Evolutionary conservation across 1,140 invertebrate genomes (phyloP).

Genomic region (Drosophila sucinea): DNA sequence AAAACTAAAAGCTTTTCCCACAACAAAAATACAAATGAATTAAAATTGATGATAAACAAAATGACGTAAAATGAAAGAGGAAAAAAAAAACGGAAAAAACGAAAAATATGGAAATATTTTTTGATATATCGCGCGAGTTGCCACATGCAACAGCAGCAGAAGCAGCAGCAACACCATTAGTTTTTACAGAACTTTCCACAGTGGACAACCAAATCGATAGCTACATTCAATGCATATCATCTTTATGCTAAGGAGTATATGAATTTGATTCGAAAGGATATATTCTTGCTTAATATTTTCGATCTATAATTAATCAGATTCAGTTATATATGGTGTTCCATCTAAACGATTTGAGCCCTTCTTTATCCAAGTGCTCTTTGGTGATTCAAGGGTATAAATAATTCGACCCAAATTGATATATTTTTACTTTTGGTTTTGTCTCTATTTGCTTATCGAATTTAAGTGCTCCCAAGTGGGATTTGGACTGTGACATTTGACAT

Average conservation of each 20-base stretch:
- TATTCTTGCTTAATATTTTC: too few species aligned
- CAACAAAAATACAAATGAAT: slow-evolving; percentile 35
- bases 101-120: slow-evolving; percentile 56
- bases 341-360: too few species aligned
- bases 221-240: not conserved
- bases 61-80: not conserved
- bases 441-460: slow-evolving; percentile 52
- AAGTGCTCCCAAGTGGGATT: slow-evolving; percentile 39
- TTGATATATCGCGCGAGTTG: slow-evolving; percentile 38
- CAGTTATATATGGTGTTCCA: too few species aligned
- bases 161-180: not conserved
- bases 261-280: not conserved
- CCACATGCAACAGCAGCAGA: slow-evolving; percentile 1
- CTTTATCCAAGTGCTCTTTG: not conserved
- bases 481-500: slow-evolving; percentile 30
- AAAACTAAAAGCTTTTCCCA: slow-evolving; percentile 17
- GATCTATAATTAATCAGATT: too few species aligned
- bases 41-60: slow-evolving; percentile 45
- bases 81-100: slow-evolving; percentile 19
- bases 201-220: slow-evolving; percentile 17
- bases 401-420: not conserved
- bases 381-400: slow-evolving; percentile 28
- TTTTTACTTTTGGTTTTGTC: slow-evolving; percentile 13
- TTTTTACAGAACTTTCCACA: slow-evolving; percentile 14
- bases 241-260: not conserved